A percentile compares a stretch with the other conserved stretches of the same genome.
Evolutionary conservation across 2,888 invertebrate species (phyloP).

Genomic region (Microplitis deprimator): DNA sequence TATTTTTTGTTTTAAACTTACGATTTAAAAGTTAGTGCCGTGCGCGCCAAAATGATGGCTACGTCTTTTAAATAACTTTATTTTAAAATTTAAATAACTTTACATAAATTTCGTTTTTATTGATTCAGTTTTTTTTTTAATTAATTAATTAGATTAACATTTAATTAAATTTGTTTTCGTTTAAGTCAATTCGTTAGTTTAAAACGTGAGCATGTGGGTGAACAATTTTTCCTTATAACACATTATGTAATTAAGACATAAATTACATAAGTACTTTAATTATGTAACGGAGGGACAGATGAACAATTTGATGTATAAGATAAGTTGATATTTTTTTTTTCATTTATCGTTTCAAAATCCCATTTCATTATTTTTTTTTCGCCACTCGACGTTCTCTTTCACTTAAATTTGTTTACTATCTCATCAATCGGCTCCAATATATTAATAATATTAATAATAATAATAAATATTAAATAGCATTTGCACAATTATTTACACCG

Average conservation of each 20-base stretch:
- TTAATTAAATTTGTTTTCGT: slow-evolving; percentile 27
- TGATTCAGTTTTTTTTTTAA: slow-evolving; percentile 38
- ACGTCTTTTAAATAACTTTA: slow-evolving; percentile 40
- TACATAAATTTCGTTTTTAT: slow-evolving; percentile 26
- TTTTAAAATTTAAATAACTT: slow-evolving; percentile 33
- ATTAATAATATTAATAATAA: neutral
- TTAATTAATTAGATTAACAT: slow-evolving; percentile 35
- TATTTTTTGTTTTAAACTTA: slow-evolving; percentile 46
- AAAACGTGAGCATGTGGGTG: slow-evolving; percentile 43
- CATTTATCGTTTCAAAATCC: slow-evolving; percentile 13
- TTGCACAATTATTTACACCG: slow-evolving; percentile 67
- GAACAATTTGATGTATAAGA: slow-evolving; percentile 23
- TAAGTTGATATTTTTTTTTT: slow-evolving; percentile 20
- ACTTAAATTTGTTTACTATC: neutral
- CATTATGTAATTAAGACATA: slow-evolving; percentile 36
- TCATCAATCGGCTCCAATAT: neutral
- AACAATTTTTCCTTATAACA: slow-evolving; percentile 38
- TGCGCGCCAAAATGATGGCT: slow-evolving; percentile 45
- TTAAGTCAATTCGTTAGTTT: slow-evolving; percentile 43
- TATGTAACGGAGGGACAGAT: slow-evolving; percentile 28
- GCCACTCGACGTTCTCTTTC: neutral
- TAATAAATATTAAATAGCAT: slow-evolving; percentile 1
- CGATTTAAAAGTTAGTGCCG: slow-evolving; percentile 51
- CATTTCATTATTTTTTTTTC: slow-evolving; percentile 12
- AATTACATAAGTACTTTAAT: slow-evolving; percentile 28